Base-by-base conservation (phyloP, 2,888 invertebrate species). In the Magallana nippona region DNA sequence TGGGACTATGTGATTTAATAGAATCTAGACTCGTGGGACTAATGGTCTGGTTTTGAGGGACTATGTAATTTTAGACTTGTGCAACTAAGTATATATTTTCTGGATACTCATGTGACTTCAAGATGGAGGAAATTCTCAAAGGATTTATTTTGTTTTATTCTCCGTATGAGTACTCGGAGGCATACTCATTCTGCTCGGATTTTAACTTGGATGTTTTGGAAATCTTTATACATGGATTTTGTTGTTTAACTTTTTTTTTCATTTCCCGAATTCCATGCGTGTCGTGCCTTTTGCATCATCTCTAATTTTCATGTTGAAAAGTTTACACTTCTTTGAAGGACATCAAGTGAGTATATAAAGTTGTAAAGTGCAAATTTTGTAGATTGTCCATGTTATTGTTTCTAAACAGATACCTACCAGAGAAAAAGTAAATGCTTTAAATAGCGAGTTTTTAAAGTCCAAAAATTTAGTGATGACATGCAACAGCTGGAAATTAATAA, bases 181-280 rank as follows among this genome's bases (percentile, higher is more conserved):
- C 60, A n/a, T 60, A 10, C 60, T n/a, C 60, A 1, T 60, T 19
- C 17, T 60, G 60, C n/a, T 60, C 60, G 11, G 60, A 60, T 60
- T 60, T 60, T 60, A 17, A 60, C 60, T 17, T 60, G 5, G 3
- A 60, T 60, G 60, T 60, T 60, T 60, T 60, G n/a, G 60, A 60
- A 60, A 60, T 60, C 15, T 60, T 17, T 17, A 60, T 60, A 60
- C 60, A 60, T 60, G 60, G 60, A 60, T 60, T 60, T 60, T 60
- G 60, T 60, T 60, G 60, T 17, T 60, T 60, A 60, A 60, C 60
- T 60, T 60, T 60, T 60, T n/a, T 60, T 60, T 60, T 60, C 60
- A 17, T 60, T 60, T 5, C 19, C 60, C 10, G 60, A 60, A 60
- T 60, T 19, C 60, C 17, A 60, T 60, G 60, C 60, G n/a, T 60